These are phyloP conservation scores for Spodoptera exigua DNA, from an alignment of 2,888 invertebrate species.

Conservation along the genomic window DNA sequence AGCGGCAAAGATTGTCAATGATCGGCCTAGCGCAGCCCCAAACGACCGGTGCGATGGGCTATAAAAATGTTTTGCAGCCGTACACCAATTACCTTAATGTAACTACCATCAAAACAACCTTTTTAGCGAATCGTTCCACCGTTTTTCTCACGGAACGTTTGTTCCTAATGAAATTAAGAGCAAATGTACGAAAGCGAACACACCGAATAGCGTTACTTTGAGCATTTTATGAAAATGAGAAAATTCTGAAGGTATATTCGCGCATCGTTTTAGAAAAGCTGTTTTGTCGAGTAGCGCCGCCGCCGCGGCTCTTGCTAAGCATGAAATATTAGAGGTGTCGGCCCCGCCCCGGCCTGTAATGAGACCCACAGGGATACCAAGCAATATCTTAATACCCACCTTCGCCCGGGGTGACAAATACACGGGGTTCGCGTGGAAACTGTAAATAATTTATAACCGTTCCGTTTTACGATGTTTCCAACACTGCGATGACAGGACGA, in stretches of 20 bases:
- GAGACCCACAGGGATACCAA: slow-evolving; percentile 86
- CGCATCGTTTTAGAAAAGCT: slow-evolving; percentile 68
- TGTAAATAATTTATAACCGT: slow-evolving; percentile 87
- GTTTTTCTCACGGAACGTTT: slow-evolving; percentile 75
- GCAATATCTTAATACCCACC: slow-evolving; percentile 88
- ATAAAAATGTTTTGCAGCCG: slow-evolving; percentile 85
- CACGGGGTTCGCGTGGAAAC: slow-evolving; percentile 81
- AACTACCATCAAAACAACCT: slow-evolving; percentile 84
- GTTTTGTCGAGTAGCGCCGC: slow-evolving; percentile 65
- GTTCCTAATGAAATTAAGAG: slow-evolving; percentile 82
- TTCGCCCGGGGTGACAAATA: slow-evolving; percentile 85
- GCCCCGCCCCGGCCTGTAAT: slow-evolving; percentile 80
- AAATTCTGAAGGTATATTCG: slow-evolving; percentile 63
- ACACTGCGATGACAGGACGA: slow-evolving; percentile 77
- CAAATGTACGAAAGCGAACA: slow-evolving; percentile 67
- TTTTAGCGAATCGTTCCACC: slow-evolving; percentile 80
- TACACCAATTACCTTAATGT: slow-evolving; percentile 87
- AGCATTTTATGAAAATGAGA: slow-evolving; percentile 77
- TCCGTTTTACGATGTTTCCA: slow-evolving; percentile 77
- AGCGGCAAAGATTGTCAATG: slow-evolving; percentile 81
- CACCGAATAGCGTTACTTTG: slow-evolving; percentile 57
- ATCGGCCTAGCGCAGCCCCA: slow-evolving; percentile 80
- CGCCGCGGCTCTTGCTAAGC: slow-evolving; percentile 70
- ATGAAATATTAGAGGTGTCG: slow-evolving; percentile 85
- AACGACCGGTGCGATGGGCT: slow-evolving; percentile 81